Percentiles rank a stretch among this genome's conserved stretches.
Evolutionary conservation across 2,797 vertebrate genomes (phyloP).

Genomic region (Eupleurogrammus muticus): DNA sequence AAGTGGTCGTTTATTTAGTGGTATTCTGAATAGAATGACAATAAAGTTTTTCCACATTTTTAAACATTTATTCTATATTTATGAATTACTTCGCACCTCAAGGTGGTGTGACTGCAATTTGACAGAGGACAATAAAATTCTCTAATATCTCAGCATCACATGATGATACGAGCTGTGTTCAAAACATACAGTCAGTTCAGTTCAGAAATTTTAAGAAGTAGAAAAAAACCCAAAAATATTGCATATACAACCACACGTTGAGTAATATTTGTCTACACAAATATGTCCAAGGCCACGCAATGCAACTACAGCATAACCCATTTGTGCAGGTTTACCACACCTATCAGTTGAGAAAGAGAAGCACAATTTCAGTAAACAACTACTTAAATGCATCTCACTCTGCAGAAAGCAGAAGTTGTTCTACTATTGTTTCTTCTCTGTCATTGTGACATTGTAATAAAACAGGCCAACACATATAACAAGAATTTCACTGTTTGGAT

Average conservation of each 20-base stretch:
- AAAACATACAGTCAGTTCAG: neutral
- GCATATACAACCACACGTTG: neutral
- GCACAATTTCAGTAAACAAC: neutral
- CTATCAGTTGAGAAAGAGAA: neutral
- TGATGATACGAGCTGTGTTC: neutral
- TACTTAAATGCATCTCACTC: neutral
- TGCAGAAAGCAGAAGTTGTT: slow-evolving; percentile 27
- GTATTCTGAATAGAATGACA: no score
- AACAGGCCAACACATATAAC: neutral
- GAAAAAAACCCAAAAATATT: no score
- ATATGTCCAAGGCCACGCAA: neutral
- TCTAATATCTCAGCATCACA: neutral
- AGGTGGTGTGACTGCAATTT: neutral
- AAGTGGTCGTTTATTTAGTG: no score
- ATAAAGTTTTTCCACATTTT: no score
- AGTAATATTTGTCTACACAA: no score
- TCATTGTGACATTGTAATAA: slow-evolving; percentile 24
- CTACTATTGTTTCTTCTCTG: no score
- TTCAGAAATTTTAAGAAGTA: neutral
- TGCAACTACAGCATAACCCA: neutral
- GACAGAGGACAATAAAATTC: neutral
- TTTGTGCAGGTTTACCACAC: neutral
- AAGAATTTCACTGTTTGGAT: no score
- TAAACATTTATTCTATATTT: neutral
- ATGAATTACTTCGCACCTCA: neutral